phyloP scores from a whole-genome alignment of 2,888 invertebrate species.

The Formica aserva region DNA sequence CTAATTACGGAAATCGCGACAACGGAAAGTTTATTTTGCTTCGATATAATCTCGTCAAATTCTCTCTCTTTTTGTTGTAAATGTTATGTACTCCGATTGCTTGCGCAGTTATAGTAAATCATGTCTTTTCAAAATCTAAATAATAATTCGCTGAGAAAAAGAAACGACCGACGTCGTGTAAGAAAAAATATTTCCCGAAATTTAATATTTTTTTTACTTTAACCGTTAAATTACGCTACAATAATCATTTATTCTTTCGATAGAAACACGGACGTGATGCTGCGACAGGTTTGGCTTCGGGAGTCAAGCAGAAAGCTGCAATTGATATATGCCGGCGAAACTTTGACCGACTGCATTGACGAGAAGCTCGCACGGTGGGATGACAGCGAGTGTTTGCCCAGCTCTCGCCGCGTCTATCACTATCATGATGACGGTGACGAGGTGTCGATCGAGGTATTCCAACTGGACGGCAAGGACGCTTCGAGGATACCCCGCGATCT shows the following conservation, averaged over 20 bases:
- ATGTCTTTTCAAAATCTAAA: background rate
- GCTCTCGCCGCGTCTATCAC: conserved; percentile 48
- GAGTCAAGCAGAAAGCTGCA: conserved; percentile 77
- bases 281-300: conserved; percentile 80
- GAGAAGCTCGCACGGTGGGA: conserved; percentile 61
- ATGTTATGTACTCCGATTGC: background rate
- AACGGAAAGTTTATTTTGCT: background rate
- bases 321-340: conserved; percentile 81
- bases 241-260: conserved; percentile 1
- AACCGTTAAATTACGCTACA: background rate
- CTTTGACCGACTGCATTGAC: conserved; percentile 80
- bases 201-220: background rate
- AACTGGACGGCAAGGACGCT: conserved; percentile 63
- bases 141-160: background rate
- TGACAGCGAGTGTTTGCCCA: conserved; percentile 64
- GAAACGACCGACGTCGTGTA: background rate
- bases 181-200: conserved; percentile 1
- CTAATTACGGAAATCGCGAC: too few species aligned
- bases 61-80: background rate
- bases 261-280: conserved; percentile 79
- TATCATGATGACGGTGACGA: conserved; percentile 60
- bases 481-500: conserved; percentile 70
- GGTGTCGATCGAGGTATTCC: conserved; percentile 72
- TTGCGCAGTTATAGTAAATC: background rate
- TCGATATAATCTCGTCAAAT: background rate